phyloP scores from a whole-genome alignment of 2,113 vertebrate genomes.

The Glaucomys volans region DNA sequence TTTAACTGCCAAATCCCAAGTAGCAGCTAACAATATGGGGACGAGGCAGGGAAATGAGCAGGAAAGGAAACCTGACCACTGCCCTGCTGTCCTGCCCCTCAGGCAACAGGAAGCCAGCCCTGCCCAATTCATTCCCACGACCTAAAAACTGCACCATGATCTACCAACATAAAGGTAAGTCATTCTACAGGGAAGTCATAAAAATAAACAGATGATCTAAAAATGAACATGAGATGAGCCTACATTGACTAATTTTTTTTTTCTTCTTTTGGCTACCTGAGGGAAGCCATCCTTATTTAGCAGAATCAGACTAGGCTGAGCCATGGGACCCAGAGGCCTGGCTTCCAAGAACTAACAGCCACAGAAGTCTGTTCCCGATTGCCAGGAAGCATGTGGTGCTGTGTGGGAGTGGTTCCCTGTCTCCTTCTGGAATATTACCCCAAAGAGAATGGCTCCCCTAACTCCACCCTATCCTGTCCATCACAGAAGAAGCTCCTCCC shows the following conservation, averaged over 20 bases:
- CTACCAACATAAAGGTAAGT: neutral
- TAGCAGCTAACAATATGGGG: neutral
- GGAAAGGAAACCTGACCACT: too few relatives aligned
- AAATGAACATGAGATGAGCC: neutral
- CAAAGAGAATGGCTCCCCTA: too few relatives aligned
- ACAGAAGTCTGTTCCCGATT: too few relatives aligned
- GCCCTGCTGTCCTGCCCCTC: accelerated
- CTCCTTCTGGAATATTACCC: too few relatives aligned
- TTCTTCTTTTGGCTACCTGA: neutral
- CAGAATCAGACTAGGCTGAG: too few relatives aligned
- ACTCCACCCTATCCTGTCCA: too few relatives aligned
- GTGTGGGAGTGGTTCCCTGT: too few relatives aligned
- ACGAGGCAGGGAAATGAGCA: neutral
- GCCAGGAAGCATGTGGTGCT: too few relatives aligned
- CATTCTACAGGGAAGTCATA: neutral
- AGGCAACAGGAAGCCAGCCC: neutral
- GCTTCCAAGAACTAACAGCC: too few relatives aligned
- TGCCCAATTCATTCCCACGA: neutral
- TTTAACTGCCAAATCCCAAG: neutral
- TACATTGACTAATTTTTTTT: neutral
- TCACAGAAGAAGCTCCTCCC: too few relatives aligned
- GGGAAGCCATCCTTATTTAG: too few relatives aligned
- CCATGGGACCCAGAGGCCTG: too few relatives aligned
- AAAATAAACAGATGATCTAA: neutral
- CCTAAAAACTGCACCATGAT: neutral